Percentiles rank a stretch among this genome's conserved stretches.
Conservation (phyloP, 2,888 invertebrate species). For the Nemoura dubitans region DNA sequence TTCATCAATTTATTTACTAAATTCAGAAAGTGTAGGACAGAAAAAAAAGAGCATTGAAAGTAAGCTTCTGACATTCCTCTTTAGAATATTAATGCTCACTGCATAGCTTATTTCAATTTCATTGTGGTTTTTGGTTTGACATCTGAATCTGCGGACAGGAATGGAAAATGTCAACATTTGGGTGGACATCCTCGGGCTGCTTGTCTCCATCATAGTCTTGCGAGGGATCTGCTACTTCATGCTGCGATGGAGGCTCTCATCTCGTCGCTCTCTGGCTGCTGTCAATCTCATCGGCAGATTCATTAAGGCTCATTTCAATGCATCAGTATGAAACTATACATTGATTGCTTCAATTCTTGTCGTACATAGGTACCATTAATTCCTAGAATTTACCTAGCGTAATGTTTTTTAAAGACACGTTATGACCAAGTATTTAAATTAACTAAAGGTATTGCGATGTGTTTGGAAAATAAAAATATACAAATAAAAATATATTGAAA, state of each 20-base stretch:
- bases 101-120: too few relatives aligned
- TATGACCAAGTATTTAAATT: not conserved
- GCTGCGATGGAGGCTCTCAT: constrained; percentile 74
- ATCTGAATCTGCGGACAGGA: constrained; percentile 52
- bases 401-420: too few relatives aligned
- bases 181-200: constrained; percentile 72
- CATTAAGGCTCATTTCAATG: constrained; percentile 66
- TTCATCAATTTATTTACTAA: too few relatives aligned
- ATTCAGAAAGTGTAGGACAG: too few relatives aligned
- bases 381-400: not conserved
- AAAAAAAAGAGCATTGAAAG: too few relatives aligned
- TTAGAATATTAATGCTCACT: too few relatives aligned
- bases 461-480: not conserved
- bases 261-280: constrained; percentile 75
- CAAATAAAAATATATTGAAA: too few relatives aligned
- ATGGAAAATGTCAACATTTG: constrained; percentile 76
- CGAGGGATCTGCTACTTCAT: constrained; percentile 76
- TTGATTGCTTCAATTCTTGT: not conserved
- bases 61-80: too few relatives aligned
- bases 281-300: constrained; percentile 75
- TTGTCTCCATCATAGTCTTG: constrained; percentile 69
- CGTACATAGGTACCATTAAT: not conserved
- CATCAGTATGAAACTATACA: constrained; percentile 1
- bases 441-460: not conserved
- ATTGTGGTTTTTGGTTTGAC: not conserved